phyloP scores from a whole-genome alignment of 2,888 invertebrate genomes.

The Heliothis peltigera region DNA sequence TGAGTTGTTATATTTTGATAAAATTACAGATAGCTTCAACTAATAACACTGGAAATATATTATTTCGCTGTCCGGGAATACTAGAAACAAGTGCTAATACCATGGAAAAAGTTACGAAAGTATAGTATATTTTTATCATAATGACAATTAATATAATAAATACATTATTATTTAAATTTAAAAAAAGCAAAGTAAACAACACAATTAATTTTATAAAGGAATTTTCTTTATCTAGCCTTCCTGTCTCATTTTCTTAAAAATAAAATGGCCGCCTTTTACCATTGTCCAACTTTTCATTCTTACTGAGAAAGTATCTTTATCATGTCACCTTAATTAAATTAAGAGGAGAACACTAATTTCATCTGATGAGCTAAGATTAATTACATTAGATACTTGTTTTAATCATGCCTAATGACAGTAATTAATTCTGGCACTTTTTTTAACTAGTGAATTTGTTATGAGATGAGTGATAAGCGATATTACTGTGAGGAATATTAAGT shows the following conservation, averaged over 20 bases:
- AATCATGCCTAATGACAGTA: conserved; percentile 9
- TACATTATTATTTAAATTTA: too few species aligned
- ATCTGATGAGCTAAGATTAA: conserved; percentile 21
- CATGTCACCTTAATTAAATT: conserved; percentile 33
- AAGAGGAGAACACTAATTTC: conserved; percentile 23
- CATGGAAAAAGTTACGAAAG: too few species aligned
- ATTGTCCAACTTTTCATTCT: conserved; percentile 9
- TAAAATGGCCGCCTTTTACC: conserved; percentile 28
- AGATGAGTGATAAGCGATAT: neutral
- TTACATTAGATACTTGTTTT: conserved; percentile 19
- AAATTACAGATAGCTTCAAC: too few species aligned
- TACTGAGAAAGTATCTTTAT: conserved; percentile 30
- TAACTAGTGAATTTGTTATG: neutral
- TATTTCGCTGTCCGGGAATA: too few species aligned
- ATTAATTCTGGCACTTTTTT: neutral
- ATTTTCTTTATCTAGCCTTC: conserved; percentile 1
- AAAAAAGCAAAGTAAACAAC: conserved; percentile 26
- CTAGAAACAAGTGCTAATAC: too few species aligned
- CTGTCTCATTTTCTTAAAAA: conserved; percentile 1
- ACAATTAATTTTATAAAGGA: conserved; percentile 21
- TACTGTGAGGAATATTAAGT: conserved; percentile 5
- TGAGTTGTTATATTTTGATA: too few species aligned
- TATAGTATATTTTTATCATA: neutral
- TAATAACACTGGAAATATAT: too few species aligned
- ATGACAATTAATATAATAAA: too few species aligned